These are phyloP conservation scores for Rhizoglyphus robini DNA, from an alignment of 1,140 invertebrate genomes.

Conservation along the genomic window DNA sequence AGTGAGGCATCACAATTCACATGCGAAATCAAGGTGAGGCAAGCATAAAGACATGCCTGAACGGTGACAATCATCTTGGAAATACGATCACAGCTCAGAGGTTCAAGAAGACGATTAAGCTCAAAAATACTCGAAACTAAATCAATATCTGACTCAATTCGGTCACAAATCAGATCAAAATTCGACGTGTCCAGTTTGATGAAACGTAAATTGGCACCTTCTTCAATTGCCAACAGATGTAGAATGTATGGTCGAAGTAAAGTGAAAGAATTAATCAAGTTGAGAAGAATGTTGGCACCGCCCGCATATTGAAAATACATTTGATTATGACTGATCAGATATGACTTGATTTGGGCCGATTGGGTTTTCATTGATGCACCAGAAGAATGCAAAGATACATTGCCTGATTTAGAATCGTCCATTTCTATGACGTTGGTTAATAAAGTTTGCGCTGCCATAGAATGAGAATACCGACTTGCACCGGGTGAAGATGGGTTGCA, in stretches of 20 bases:
- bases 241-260: conserved; percentile 57
- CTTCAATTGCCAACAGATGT: conserved; percentile 52
- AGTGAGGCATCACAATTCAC: conserved; percentile 35
- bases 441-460: no score
- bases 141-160: conserved; percentile 62
- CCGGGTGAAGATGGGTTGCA: background rate
- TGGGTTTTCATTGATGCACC: background rate
- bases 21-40: conserved; percentile 52
- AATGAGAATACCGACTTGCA: background rate
- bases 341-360: background rate
- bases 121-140: conserved; percentile 65
- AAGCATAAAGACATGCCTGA: conserved; percentile 62
- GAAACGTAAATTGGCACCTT: conserved; percentile 48
- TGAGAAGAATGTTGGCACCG: conserved; percentile 61
- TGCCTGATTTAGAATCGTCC: background rate
- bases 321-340: conserved; percentile 44
- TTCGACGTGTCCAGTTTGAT: conserved; percentile 57
- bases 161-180: conserved; percentile 50
- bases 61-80: conserved; percentile 58
- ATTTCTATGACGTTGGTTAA: background rate
- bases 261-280: conserved; percentile 57
- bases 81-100: conserved; percentile 60
- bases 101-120: conserved; percentile 63
- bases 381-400: background rate
- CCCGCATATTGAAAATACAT: conserved; percentile 49